Evolutionary conservation across 2,113 vertebrate genomes (phyloP).

Genomic region (Misgurnus mizolepis): DNA sequence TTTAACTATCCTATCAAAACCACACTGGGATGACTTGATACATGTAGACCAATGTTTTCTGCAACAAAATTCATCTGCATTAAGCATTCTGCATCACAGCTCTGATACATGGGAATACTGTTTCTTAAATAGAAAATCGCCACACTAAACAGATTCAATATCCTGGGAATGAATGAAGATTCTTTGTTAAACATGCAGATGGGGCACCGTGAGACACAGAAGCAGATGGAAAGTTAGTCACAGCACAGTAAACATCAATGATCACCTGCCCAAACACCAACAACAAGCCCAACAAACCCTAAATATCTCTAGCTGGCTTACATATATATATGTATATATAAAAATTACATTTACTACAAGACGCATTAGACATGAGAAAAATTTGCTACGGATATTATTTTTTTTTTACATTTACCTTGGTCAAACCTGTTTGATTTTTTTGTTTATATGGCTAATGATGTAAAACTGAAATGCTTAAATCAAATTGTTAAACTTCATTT

Average conservation of each 20-base stretch:
- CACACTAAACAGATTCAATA: conserved; percentile 3
- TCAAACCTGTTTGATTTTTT: no score
- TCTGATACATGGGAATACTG: conserved; percentile 7
- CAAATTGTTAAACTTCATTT: background rate
- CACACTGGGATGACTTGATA: background rate
- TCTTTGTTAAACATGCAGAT: conserved; percentile 32
- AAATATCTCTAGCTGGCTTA: background rate
- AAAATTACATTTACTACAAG: no score
- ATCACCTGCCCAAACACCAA: conserved; percentile 2
- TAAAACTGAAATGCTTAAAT: no score
- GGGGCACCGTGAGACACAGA: conserved; percentile 25
- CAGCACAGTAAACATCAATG: conserved; percentile 1
- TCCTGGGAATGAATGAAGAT: conserved; percentile 23
- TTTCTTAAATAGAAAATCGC: conserved; percentile 3
- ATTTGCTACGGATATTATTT: no score
- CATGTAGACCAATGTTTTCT: background rate
- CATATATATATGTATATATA: no score
- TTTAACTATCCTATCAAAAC: background rate
- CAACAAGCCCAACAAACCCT: background rate
- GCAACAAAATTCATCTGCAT: background rate
- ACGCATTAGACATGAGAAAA: no score
- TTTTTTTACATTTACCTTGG: no score
- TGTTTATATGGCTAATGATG: no score
- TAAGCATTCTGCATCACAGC: background rate
- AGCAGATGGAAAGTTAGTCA: conserved; percentile 26